Base-by-base conservation (phyloP, 2,797 vertebrate genomes). In the Onychomys leucogaster region DNA sequence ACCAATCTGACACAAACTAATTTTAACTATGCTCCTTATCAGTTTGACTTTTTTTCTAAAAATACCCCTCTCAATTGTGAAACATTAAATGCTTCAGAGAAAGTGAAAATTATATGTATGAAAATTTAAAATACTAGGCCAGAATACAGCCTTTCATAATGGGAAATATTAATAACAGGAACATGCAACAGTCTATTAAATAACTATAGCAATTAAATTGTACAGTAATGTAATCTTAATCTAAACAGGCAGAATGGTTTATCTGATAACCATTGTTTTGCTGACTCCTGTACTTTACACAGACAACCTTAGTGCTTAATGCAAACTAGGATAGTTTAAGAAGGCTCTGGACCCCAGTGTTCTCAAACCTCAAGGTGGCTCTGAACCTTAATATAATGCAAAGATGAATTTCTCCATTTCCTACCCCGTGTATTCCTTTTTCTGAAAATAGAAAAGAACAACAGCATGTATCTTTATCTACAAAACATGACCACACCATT, bases 191-290 rank as follows among this genome's bases (percentile, higher is more conserved):
- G 78, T 0, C 46, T 90, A 49, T 94, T 71, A 93, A 46, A 57
- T 80, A 90, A 91, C 27, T 86, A 0, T 10, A 88, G 12, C 17
- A 95, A 93, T 67, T 86, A 93, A 91, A n/a, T 2, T 84, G 34
- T 83, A 96, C 87, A 84, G 27, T 65, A 97, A 95, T 88, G 87
- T n/a, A 92, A 75, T 59, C 49, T 93, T 94, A 90, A 89, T 71
- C n/a, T 55, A 94, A 95, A 90, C 2, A 57, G 92, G 63, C 69
- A 61, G 13, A 46, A 85, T 80, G 41, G 27, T 67, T 92, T 52
- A 89, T n/a, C 14, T 78, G 78, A 87, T 23, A 94, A 32, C 0
- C 46, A 90, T 14, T 84, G n/a, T 19, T 84, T 94, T 92, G 8
- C 67, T 81, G 77, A 69, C 87, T 59, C 32, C 32, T 81, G 2